Evolutionary conservation across 2,113 vertebrate species (phyloP), one percentile per base, ranked within the genome.

Genomic region (Gallinago jamesoni): DNA sequence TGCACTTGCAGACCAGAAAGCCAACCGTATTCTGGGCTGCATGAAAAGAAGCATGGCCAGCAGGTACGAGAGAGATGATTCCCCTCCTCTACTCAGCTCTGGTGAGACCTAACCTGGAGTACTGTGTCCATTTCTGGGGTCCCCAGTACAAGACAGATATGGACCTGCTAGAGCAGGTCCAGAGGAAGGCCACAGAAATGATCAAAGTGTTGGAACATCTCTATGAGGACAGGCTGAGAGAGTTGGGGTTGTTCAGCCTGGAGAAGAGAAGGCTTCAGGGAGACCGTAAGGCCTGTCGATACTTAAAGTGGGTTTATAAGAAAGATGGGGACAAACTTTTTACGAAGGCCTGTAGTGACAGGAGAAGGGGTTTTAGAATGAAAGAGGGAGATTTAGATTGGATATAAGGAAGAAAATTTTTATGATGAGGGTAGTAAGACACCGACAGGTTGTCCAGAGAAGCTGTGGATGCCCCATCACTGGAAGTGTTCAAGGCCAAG

Each of bases 341-440:
- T 43, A n/a, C 21, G 22, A 43, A 64, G 35, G 41, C n/a, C 19
- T 64, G 16, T 13, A 31, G 48, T 41, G 50, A 30, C 19, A 56
- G 48, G 48, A 50, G 15, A 33, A 62, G 17, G 39, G 7, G 27
- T 31, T 80, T 81, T 57, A 66, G 56, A 57, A 25, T 31, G 52
- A 43, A 52, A 66, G 11, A 52, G 9, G 24, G 6, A 64, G 41
- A 48, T 63, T 39, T n/a, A 33, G 28, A 23, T 33, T 30, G 24
- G 57, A 37, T 57, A 8, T n/a, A n/a, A 69, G 30, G n/a, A 62
- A 63, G 6, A 70, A 77, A 28, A 18, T 41, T 16, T 55, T 87
- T 7, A 2, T 2, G 0, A 1, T 19, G 37, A 45, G 21, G 43
- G 11, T 17, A 28, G 20, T 18, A 1, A 67, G 68, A 21, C 37